Evolutionary conservation across 2,113 vertebrate species (phyloP).

Genomic region (Lophius piscatorius): DNA sequence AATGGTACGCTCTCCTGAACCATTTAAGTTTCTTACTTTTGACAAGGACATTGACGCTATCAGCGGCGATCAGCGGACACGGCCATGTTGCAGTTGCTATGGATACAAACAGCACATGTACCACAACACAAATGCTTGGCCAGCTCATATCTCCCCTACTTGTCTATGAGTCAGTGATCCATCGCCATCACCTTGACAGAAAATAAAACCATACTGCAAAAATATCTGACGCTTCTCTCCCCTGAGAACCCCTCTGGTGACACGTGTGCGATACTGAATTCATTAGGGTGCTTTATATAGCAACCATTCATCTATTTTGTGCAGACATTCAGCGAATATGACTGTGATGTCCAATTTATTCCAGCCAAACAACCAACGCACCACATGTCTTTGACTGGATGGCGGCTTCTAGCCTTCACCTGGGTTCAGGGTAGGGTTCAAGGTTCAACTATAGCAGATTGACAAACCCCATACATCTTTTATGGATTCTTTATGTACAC

Average conservation of each 20-base stretch:
- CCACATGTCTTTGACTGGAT: constrained; percentile 25
- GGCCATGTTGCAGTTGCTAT: constrained; percentile 69
- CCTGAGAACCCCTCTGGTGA: constrained; percentile 22
- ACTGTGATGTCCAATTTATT: constrained; percentile 18
- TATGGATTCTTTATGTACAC: constrained; percentile 45
- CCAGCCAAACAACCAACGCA: constrained; percentile 13
- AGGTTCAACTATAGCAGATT: constrained; percentile 16
- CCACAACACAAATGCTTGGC: constrained; percentile 63
- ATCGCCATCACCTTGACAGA: constrained; percentile 68
- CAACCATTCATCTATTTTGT: constrained; percentile 33
- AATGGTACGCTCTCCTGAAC: constrained; percentile 30
- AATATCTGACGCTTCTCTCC: constrained; percentile 59
- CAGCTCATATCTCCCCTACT: constrained; percentile 69
- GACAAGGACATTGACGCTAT: constrained; percentile 49
- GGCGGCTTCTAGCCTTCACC: constrained; percentile 38
- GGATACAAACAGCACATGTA: constrained; percentile 78
- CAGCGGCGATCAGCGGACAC: constrained; percentile 60
- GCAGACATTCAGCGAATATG: neutral
- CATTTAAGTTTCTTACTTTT: constrained; percentile 41
- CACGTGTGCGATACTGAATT: constrained; percentile 43
- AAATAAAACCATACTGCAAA: constrained; percentile 65
- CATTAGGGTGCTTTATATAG: constrained; percentile 65
- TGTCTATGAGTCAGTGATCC: constrained; percentile 67
- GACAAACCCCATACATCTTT: constrained; percentile 40
- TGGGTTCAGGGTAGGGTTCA: constrained; percentile 43